Evolutionary conservation across 2,888 invertebrate genomes (phyloP).

Genomic region (Cantharis nigra): DNA sequence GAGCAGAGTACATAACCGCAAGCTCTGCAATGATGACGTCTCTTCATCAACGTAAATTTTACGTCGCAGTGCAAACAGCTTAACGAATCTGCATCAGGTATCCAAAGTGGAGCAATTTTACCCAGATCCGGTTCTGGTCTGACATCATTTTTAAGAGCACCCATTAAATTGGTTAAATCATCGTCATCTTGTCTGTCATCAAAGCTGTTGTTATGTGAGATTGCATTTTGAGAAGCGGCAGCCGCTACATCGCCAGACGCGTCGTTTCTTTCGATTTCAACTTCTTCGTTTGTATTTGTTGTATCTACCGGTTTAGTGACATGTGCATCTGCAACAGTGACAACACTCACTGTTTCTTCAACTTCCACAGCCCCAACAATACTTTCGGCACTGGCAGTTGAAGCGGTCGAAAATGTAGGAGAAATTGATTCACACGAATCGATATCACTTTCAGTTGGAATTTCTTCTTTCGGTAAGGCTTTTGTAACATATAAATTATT

Average conservation of each 20-base stretch:
- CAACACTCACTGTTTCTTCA: background rate
- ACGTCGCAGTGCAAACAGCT: constrained; percentile 81
- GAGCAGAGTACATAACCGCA: constrained; percentile 84
- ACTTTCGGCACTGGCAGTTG: constrained; percentile 37
- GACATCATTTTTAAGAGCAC: background rate
- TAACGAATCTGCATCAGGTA: constrained; percentile 82
- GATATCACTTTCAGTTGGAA: constrained; percentile 20
- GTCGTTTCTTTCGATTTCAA: background rate
- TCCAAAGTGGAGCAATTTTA: constrained; percentile 79
- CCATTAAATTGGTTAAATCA: background rate
- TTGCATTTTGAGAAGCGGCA: background rate
- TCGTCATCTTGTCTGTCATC: background rate
- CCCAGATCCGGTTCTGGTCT: background rate
- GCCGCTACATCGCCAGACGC: background rate
- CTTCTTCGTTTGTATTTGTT: background rate
- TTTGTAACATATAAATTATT: constrained; percentile 52
- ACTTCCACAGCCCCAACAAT: background rate
- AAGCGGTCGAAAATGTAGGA: constrained; percentile 46
- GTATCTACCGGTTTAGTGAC: background rate
- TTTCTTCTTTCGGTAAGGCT: constrained; percentile 33
- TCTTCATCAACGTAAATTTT: constrained; percentile 80
- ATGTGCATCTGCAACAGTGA: background rate
- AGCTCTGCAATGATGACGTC: constrained; percentile 86
- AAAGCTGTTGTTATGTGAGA: background rate
- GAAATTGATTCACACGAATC: constrained; percentile 47